Percentiles rank a stretch among this genome's conserved stretches.
Conservation (phyloP, 2,888 invertebrate genomes). For the Cosmopolites sordidus region DNA sequence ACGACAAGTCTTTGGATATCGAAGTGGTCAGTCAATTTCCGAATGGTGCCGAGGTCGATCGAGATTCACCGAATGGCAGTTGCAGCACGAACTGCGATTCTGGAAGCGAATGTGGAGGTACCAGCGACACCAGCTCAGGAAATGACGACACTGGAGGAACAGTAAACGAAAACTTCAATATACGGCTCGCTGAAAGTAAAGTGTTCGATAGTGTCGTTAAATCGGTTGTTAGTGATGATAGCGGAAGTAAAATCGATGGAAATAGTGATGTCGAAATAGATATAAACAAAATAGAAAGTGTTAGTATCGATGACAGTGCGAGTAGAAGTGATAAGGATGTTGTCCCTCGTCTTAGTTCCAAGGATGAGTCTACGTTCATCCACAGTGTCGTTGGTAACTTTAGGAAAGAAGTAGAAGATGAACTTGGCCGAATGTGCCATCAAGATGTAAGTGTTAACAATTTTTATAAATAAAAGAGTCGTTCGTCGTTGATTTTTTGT, state of each 20-base stretch:
- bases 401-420: slow-evolving; percentile 56
- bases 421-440: neutral
- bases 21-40: slow-evolving; percentile 22
- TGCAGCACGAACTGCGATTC: slow-evolving; percentile 26
- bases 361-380: neutral
- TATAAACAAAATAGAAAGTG: neutral
- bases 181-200: slow-evolving; percentile 18
- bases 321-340: neutral
- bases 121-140: slow-evolving; percentile 4
- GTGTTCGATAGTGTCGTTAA: slow-evolving; percentile 43
- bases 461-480: neutral
- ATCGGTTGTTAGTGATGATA: neutral
- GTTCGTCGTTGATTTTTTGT: no score
- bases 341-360: neutral
- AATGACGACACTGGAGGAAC: slow-evolving; percentile 38
- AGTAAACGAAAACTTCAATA: slow-evolving; percentile 35
- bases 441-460: slow-evolving; percentile 3
- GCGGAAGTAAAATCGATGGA: neutral
- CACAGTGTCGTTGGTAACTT: slow-evolving; percentile 53
- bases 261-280: neutral
- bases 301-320: neutral
- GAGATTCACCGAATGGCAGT: slow-evolving; percentile 10
- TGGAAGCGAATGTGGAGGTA: slow-evolving; percentile 30
- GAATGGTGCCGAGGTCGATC: slow-evolving; percentile 1
- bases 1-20: slow-evolving; percentile 56